Conservation (phyloP, 2,113 vertebrate genomes). For the Penelope pileata region DNA sequence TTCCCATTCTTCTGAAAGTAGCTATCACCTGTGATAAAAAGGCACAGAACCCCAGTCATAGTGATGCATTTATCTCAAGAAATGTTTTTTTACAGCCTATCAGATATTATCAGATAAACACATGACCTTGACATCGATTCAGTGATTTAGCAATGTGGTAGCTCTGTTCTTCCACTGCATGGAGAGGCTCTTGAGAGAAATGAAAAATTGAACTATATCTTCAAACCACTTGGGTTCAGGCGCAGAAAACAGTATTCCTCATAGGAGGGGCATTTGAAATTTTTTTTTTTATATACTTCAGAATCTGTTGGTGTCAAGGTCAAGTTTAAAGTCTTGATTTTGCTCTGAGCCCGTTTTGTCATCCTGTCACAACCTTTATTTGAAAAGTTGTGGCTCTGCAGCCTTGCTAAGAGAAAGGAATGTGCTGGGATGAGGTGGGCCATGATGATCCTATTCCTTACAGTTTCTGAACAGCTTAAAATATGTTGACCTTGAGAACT, state of each 20-base stretch:
- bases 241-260: neutral
- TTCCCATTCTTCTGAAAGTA: neutral
- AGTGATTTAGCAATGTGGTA: slow-evolving; percentile 1
- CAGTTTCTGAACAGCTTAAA: neutral
- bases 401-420: neutral
- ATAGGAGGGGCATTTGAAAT: neutral
- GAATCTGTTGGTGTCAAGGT: neutral
- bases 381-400: neutral
- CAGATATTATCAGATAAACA: slow-evolving; percentile 13
- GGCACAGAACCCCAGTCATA: neutral
- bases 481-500: neutral
- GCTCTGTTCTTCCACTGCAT: neutral
- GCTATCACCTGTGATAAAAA: neutral
- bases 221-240: neutral
- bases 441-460: neutral
- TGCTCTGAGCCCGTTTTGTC: neutral
- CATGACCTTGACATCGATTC: neutral
- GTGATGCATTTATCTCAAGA: neutral
- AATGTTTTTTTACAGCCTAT: neutral
- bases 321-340: neutral
- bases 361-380: neutral
- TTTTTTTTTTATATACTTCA: neutral
- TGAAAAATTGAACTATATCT: slow-evolving; percentile 33
- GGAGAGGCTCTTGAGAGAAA: neutral
- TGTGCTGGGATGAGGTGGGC: neutral